Percentiles rank a stretch among this genome's conserved stretches.
Evolutionary conservation across 2,113 vertebrate genomes (phyloP).

Genomic region (Arothron firmamentum): DNA sequence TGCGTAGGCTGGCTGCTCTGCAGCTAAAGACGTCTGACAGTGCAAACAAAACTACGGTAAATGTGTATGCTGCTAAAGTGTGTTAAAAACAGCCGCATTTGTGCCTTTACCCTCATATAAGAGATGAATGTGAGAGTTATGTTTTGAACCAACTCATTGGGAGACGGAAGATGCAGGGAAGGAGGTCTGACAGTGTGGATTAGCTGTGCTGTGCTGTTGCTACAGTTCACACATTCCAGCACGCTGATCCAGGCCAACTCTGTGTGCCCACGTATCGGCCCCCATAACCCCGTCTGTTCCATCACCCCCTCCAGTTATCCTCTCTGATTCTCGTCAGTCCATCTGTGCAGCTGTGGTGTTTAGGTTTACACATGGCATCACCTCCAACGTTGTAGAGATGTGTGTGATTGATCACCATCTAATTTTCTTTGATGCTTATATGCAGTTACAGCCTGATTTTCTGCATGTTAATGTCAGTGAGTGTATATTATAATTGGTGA

Average conservation of each 20-base stretch:
- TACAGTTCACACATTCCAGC: constrained; percentile 74
- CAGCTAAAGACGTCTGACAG: no score
- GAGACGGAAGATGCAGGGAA: constrained; percentile 18
- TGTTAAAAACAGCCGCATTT: no score
- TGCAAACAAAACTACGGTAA: no score
- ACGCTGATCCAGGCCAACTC: constrained; percentile 28
- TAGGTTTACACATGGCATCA: no score
- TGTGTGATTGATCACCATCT: no score
- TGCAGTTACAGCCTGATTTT: no score
- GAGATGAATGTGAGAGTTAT: no score
- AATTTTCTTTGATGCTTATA: no score
- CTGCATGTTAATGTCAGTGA: neutral
- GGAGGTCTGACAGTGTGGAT: constrained; percentile 56
- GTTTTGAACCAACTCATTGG: neutral
- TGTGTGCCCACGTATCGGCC: constrained; percentile 50
- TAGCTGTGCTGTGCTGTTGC: constrained; percentile 72
- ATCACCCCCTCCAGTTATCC: neutral
- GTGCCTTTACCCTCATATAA: no score
- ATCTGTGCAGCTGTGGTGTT: neutral
- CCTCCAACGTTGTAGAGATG: no score
- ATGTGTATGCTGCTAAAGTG: no score
- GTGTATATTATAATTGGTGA: neutral
- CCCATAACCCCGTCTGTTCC: constrained; percentile 22
- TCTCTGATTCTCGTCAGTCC: constrained; percentile 9
- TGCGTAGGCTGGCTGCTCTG: no score